Evolutionary conservation across 2,797 vertebrate species (phyloP).

Genomic region (Toxotes lorentzi): DNA sequence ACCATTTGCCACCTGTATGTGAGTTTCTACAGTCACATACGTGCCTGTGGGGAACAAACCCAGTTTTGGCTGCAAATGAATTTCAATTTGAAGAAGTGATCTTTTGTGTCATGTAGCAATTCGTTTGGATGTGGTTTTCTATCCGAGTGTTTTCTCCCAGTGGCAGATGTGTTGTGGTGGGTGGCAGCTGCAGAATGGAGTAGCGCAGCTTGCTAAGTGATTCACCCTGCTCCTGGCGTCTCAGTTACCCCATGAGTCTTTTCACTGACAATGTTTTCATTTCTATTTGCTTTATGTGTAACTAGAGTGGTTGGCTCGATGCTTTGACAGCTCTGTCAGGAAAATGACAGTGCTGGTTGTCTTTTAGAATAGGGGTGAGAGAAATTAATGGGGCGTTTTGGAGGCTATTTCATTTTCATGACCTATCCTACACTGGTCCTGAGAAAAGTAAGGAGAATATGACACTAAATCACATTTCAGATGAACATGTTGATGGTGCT

Average conservation of each 20-base stretch:
- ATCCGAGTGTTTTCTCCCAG: constrained; percentile 50
- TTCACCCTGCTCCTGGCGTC: constrained; percentile 77
- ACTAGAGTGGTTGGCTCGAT: constrained; percentile 55
- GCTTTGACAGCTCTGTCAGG: constrained; percentile 74
- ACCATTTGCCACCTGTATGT: constrained; percentile 54
- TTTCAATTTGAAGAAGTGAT: constrained; percentile 73
- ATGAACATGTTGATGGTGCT: constrained; percentile 22
- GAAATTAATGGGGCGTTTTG: constrained; percentile 53
- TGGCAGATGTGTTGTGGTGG: constrained; percentile 81
- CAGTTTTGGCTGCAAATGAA: constrained; percentile 65
- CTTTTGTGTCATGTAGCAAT: constrained; percentile 71
- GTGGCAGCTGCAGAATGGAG: constrained; percentile 80
- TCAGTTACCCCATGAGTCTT: constrained; percentile 78
- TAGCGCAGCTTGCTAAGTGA: constrained; percentile 81
- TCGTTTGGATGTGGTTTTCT: constrained; percentile 59
- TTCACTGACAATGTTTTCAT: constrained; percentile 79
- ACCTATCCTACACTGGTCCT: constrained; percentile 36
- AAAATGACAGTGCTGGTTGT: constrained; percentile 59
- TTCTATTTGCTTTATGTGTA: constrained; percentile 78
- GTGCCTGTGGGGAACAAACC: constrained; percentile 40
- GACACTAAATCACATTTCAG: constrained; percentile 38
- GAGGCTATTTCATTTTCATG: constrained; percentile 61
- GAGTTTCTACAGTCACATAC: constrained; percentile 30
- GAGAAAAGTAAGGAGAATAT: constrained; percentile 31
- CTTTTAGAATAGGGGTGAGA: constrained; percentile 28